phyloP scores from a whole-genome alignment of 37 sponge, comb jelly and placozoan species.

The Axinella damicornis region DNA sequence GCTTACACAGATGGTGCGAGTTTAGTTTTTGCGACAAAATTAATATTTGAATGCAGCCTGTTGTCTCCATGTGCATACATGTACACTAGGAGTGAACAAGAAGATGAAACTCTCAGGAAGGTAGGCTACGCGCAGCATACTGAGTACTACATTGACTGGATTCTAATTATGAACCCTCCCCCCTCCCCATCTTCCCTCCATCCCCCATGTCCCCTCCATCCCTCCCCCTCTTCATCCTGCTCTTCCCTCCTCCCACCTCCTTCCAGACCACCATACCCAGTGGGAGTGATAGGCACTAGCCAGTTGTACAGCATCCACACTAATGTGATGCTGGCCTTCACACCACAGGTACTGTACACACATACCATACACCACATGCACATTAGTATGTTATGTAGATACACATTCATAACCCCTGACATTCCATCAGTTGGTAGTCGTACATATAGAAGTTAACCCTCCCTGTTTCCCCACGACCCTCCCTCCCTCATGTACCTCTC shows the following conservation, averaged over 20 bases:
- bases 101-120: slow-evolving; percentile 76
- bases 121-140: too few relatives aligned
- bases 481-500: background rate
- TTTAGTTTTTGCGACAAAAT: background rate
- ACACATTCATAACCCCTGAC: too few relatives aligned
- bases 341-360: slow-evolving; percentile 41
- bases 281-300: slow-evolving; percentile 80
- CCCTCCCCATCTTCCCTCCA: too few relatives aligned
- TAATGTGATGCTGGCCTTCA: slow-evolving; percentile 52
- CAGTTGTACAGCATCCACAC: slow-evolving; percentile 62
- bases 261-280: slow-evolving; percentile 43
- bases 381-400: too few relatives aligned
- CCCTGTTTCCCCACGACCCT: background rate
- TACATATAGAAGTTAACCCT: too few relatives aligned
- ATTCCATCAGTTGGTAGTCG: too few relatives aligned
- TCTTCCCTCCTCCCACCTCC: background rate
- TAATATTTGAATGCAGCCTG: too few relatives aligned
- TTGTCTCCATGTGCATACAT: too few relatives aligned
- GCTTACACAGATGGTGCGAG: background rate
- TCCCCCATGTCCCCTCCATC: too few relatives aligned
- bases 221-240: background rate
- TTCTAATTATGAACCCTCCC: too few relatives aligned
- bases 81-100: slow-evolving; percentile 14
- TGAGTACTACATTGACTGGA: too few relatives aligned
- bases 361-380: too few relatives aligned